Evolutionary conservation across 2,113 vertebrate species (phyloP).

Genomic region (Aptenodytes patagonicus): DNA sequence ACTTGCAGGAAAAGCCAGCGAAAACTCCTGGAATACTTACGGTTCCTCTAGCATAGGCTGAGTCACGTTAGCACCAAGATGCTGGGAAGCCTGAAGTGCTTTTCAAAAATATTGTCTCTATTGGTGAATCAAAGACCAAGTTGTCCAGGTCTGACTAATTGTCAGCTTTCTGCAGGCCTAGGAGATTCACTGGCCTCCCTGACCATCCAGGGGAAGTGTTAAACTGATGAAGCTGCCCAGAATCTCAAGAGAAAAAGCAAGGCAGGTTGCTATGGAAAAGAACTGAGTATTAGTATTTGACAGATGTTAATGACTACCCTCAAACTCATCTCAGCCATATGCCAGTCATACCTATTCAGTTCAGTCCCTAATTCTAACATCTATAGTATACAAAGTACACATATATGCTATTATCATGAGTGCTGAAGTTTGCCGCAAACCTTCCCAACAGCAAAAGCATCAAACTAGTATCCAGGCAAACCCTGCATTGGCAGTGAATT

Average conservation of each 20-base stretch:
- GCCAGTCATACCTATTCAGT: neutral
- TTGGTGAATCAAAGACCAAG: neutral
- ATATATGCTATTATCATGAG: rapidly evolving
- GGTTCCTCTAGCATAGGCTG: neutral
- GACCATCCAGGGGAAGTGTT: neutral
- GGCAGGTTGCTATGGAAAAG: neutral
- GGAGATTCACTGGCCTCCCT: neutral
- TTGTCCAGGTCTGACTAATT: neutral
- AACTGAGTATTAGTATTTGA: neutral
- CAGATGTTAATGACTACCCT: neutral
- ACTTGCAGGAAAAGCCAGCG: neutral
- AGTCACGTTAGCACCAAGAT: neutral
- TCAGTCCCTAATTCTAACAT: neutral
- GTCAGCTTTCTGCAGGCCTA: neutral
- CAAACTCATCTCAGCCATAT: neutral
- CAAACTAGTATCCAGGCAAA: neutral
- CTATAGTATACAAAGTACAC: neutral
- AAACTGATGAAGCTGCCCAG: neutral
- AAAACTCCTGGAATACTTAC: neutral
- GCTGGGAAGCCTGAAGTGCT: neutral
- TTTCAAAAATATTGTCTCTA: neutral
- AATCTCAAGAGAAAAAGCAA: neutral
- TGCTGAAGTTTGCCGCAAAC: neutral
- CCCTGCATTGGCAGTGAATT: neutral
- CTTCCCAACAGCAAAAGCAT: neutral